Conservation (phyloP, 2,888 invertebrate genomes). For the Callosobruchus maculatus region DNA sequence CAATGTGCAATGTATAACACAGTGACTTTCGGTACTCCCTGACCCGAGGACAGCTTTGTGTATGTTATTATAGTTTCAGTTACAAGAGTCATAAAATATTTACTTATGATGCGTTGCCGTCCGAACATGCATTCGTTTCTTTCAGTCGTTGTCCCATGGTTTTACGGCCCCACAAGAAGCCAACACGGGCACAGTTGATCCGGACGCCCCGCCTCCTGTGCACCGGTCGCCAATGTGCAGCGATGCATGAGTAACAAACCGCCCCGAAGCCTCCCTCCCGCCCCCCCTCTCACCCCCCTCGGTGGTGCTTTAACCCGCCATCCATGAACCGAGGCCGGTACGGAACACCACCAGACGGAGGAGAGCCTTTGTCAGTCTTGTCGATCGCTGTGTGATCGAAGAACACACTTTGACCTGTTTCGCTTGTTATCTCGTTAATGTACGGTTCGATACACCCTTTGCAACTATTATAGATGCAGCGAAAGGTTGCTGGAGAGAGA, state of each 20-base stretch:
- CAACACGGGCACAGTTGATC: background rate
- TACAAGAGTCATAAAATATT: too few species aligned
- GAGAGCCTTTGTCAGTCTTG: background rate
- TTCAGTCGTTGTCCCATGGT: too few species aligned
- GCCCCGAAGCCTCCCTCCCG: conserved; percentile 29
- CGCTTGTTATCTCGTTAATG: background rate
- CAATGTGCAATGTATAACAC: too few species aligned
- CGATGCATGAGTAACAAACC: conserved; percentile 48
- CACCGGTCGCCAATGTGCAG: conserved; percentile 47
- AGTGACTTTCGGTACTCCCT: too few species aligned
- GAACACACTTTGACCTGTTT: background rate
- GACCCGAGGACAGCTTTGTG: too few species aligned
- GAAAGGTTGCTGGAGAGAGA: background rate
- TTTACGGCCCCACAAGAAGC: background rate
- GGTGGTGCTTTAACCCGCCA: conserved; percentile 9
- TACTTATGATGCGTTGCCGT: too few species aligned
- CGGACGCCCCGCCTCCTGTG: conserved; percentile 36
- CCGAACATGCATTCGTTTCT: too few species aligned
- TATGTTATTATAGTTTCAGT: too few species aligned
- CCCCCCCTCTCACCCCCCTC: background rate
- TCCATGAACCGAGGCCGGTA: conserved; percentile 3
- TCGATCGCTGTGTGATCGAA: background rate
- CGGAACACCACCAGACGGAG: background rate
- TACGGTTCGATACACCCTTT: background rate
- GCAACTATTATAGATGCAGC: background rate